These are phyloP conservation scores for Cephus spinipes DNA, from an alignment of 2,888 invertebrate genomes.

Conservation along the genomic window DNA sequence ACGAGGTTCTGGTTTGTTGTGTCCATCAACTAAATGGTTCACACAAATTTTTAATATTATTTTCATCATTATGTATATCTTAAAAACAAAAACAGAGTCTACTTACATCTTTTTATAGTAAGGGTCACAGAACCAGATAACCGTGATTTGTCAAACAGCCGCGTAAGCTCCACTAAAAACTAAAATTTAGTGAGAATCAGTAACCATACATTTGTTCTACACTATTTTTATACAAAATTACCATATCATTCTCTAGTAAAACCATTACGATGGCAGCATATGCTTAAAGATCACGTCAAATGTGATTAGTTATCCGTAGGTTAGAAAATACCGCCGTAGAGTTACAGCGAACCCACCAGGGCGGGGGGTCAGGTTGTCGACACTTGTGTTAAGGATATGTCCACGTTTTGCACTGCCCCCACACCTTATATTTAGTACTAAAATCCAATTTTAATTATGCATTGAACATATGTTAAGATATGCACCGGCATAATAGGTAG, in stretches of 20 bases:
- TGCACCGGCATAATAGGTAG: too few species aligned
- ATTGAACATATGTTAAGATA: too few species aligned
- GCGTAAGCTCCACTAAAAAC: conserved; percentile 87
- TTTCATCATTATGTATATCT: conserved; percentile 1
- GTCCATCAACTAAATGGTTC: conserved; percentile 78
- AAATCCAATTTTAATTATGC: too few species aligned
- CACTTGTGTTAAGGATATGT: too few species aligned
- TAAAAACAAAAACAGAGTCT: conserved; percentile 19
- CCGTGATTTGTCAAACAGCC: conserved; percentile 89
- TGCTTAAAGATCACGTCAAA: conserved; percentile 44
- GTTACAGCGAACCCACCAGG: too few species aligned
- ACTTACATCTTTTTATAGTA: conserved; percentile 95
- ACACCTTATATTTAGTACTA: too few species aligned
- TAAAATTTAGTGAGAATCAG: conserved; percentile 64
- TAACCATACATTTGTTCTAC: background rate
- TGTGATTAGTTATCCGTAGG: background rate
- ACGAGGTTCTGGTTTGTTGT: conserved; percentile 80
- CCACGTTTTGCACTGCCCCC: too few species aligned
- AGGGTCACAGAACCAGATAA: conserved; percentile 83
- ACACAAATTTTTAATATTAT: conserved; percentile 10
- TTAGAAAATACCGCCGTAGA: background rate
- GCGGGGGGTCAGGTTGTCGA: too few species aligned
- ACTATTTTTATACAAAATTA: conserved; percentile 59
- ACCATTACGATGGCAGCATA: conserved; percentile 70
- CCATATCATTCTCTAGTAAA: conserved; percentile 76